Percentiles rank a stretch among this genome's conserved stretches.
Conservation (phyloP, 2,888 invertebrate genomes). For the Spisula subtruncata region DNA sequence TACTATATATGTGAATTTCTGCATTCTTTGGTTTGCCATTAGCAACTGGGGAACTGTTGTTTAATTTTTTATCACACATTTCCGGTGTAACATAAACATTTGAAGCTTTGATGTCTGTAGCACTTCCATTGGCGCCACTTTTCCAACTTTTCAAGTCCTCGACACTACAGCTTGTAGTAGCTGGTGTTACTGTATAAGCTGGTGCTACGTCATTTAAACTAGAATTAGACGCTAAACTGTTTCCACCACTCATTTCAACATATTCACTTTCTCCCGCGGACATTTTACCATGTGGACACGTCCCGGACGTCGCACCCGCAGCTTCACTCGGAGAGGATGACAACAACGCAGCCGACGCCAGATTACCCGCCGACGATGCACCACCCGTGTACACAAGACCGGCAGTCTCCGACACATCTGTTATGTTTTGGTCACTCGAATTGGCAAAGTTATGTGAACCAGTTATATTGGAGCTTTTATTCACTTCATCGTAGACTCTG, state of each 20-base stretch:
- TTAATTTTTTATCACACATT: constrained; percentile 19
- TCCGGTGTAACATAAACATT: constrained; percentile 48
- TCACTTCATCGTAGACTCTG: constrained; percentile 76
- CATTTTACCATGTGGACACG: constrained; percentile 36
- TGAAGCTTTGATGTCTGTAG: constrained; percentile 30
- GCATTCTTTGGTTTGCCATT: constrained; percentile 37
- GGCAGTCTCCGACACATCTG: constrained; percentile 42
- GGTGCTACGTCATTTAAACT: neutral
- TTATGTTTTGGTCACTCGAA: constrained; percentile 18
- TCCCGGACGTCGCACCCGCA: constrained; percentile 58
- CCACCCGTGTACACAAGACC: constrained; percentile 58
- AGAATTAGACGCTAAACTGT: constrained; percentile 37
- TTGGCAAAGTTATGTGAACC: constrained; percentile 20
- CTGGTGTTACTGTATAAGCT: too few species aligned
- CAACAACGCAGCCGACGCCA: constrained; percentile 42
- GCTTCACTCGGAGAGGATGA: constrained; percentile 51
- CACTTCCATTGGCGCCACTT: constrained; percentile 45
- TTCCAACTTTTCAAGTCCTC: constrained; percentile 45
- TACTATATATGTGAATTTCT: constrained; percentile 70
- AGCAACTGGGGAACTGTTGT: constrained; percentile 27
- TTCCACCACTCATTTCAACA: constrained; percentile 67
- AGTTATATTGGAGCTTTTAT: constrained; percentile 71
- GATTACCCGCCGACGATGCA: constrained; percentile 50
- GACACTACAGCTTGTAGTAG: constrained; percentile 12
- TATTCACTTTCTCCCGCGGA: constrained; percentile 57